phyloP scores from a whole-genome alignment of 1,140 invertebrate genomes.

The Zaprionus africanus region DNA sequence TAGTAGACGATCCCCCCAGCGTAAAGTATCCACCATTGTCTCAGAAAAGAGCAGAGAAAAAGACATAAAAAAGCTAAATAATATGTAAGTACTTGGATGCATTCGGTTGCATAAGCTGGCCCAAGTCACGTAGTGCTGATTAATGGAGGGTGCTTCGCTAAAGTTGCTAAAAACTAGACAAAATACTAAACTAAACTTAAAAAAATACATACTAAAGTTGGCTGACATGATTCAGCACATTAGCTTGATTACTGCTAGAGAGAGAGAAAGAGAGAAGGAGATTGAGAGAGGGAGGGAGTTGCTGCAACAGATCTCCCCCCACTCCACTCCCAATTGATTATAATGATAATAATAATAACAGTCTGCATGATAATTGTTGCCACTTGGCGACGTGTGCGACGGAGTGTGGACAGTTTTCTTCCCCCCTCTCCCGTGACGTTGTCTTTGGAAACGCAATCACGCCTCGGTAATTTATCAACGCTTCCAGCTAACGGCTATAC shows the following conservation, averaged over 20 bases:
- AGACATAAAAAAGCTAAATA: slow-evolving; percentile 16
- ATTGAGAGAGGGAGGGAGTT: neutral
- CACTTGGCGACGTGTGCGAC: slow-evolving; percentile 41
- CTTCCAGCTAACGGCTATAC: slow-evolving; percentile 28
- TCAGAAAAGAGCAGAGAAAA: neutral
- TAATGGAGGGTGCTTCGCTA: slow-evolving; percentile 19
- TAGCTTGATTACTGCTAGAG: neutral
- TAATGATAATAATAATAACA: slow-evolving; percentile 9
- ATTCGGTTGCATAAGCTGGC: slow-evolving; percentile 32
- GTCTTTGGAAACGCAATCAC: slow-evolving; percentile 69
- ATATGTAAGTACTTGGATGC: slow-evolving; percentile 24
- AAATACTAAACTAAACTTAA: neutral
- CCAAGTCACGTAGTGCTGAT: slow-evolving; percentile 18
- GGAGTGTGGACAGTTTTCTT: slow-evolving; percentile 30
- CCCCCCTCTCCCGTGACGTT: neutral
- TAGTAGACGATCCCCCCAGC: neutral
- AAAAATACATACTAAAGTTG: neutral
- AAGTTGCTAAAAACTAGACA: slow-evolving; percentile 12
- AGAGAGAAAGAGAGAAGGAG: neutral
- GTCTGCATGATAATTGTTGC: slow-evolving; percentile 30
- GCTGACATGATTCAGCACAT: neutral
- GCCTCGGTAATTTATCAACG: slow-evolving; percentile 64
- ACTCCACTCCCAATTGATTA: neutral
- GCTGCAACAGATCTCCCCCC: neutral
- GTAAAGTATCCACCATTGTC: slow-evolving; percentile 2